Evolutionary conservation across 2,113 vertebrate species (phyloP).

Genomic region (Sinocyclocheilus grahami): DNA sequence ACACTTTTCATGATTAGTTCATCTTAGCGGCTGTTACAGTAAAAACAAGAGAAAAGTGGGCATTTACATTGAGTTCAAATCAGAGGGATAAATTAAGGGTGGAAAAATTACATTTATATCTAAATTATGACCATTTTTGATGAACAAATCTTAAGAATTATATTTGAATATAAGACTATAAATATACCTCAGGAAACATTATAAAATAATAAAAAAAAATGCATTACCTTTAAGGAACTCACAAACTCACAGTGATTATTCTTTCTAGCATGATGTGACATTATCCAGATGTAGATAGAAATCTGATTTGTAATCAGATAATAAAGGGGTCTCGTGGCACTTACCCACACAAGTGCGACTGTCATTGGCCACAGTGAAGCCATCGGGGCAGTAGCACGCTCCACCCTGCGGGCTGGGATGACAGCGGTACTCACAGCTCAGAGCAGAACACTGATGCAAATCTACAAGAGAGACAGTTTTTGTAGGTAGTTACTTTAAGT

Average conservation of each 20-base stretch:
- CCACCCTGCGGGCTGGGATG: slow-evolving; percentile 72
- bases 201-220: not conserved
- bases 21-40: too few species aligned
- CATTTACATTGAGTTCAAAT: too few species aligned
- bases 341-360: slow-evolving; percentile 74
- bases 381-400: slow-evolving; percentile 73
- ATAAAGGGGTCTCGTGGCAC: slow-evolving; percentile 19
- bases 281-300: not conserved
- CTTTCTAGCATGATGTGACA: not conserved
- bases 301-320: not conserved
- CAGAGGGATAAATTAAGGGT: too few species aligned
- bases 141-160: too few species aligned
- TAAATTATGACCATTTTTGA: too few species aligned
- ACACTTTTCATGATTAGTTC: too few species aligned
- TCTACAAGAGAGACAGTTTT: slow-evolving; percentile 55
- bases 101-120: too few species aligned
- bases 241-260: not conserved
- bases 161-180: too few species aligned
- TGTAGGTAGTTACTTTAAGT: not conserved
- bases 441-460: slow-evolving; percentile 66
- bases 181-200: too few species aligned
- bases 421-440: slow-evolving; percentile 75
- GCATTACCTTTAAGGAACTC: not conserved
- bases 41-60: too few species aligned
- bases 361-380: slow-evolving; percentile 74